Percentiles rank a stretch among this genome's conserved stretches.
Conservation (phyloP, 2,797 vertebrate species). For the Balearica regulorum region DNA sequence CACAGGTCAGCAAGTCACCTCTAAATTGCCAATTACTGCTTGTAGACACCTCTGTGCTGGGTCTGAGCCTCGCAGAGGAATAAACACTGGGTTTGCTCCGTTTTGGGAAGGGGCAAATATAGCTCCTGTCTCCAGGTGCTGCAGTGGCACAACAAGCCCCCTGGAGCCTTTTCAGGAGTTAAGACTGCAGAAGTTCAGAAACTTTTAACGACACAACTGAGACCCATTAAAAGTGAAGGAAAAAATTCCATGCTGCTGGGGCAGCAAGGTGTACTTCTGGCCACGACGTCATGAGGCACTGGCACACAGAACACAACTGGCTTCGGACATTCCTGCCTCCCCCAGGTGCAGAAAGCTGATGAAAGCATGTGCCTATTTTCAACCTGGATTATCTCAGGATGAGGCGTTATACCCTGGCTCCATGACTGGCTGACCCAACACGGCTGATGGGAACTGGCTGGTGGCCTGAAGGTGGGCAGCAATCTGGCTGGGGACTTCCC, state of each 20-base stretch:
- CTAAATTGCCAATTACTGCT: not conserved
- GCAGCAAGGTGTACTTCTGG: not conserved
- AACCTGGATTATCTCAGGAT: not conserved
- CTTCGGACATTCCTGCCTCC: rapidly evolving
- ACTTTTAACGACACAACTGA: not conserved
- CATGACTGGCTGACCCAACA: not conserved
- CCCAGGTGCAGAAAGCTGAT: not conserved
- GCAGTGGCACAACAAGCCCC: not conserved
- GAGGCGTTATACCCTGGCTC: not conserved
- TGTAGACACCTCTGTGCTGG: not conserved
- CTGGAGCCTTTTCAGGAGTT: not conserved
- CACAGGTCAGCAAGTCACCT: not conserved
- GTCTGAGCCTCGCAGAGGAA: not conserved
- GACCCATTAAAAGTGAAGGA: not conserved
- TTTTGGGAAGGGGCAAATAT: not conserved
- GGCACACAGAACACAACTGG: rapidly evolving
- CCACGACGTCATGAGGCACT: not conserved
- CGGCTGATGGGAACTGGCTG: not conserved
- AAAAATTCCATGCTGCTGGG: not conserved
- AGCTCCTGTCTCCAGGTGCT: not conserved
- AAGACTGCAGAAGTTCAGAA: not conserved
- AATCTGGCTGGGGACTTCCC: not conserved
- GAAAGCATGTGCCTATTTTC: not conserved
- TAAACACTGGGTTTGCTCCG: not conserved
- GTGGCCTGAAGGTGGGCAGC: not conserved